Conservation (phyloP, 2,113 vertebrate species). For the Zosterops japonicus region DNA sequence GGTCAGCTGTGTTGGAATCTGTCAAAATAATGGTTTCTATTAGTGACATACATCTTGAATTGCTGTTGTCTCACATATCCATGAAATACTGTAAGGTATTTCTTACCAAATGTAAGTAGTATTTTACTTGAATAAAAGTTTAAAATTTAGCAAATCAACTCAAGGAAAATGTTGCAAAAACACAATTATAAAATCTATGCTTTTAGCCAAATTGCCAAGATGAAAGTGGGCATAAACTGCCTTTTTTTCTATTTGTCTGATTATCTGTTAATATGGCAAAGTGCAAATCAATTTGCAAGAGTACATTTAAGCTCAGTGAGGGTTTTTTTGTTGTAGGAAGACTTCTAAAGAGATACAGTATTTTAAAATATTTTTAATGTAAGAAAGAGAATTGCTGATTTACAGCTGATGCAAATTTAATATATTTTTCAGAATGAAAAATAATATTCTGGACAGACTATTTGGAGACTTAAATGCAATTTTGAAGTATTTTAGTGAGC, state of each 20-base stretch:
- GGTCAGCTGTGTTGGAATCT: not conserved
- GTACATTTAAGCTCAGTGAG: conserved; percentile 21
- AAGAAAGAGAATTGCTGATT: conserved; percentile 15
- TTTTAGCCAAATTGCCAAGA: conserved; percentile 64
- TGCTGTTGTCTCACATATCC: not conserved
- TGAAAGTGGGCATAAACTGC: not conserved
- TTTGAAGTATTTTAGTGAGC: conserved; percentile 35
- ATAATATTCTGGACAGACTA: not conserved
- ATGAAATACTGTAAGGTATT: not conserved
- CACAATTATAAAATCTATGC: not conserved
- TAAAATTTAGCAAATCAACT: conserved; percentile 14
- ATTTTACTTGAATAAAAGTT: conserved; percentile 57
- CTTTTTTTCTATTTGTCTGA: conserved; percentile 41
- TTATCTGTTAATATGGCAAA: conserved; percentile 52
- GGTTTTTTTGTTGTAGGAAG: not conserved
- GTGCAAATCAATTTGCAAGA: conserved; percentile 51
- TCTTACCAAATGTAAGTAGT: not conserved
- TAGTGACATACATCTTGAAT: conserved; percentile 10
- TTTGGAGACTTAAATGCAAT: conserved; percentile 7
- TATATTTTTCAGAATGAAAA: conserved; percentile 21
- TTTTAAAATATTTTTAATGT: conserved; percentile 41
- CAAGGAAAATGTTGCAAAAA: conserved; percentile 1
- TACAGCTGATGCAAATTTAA: not conserved
- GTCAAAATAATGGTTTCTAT: conserved; percentile 36
- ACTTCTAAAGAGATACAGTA: not conserved